Evolutionary conservation across 2,113 vertebrate genomes (phyloP), one percentile per base, ranked within the genome.

Genomic region (Caranx melampygus): DNA sequence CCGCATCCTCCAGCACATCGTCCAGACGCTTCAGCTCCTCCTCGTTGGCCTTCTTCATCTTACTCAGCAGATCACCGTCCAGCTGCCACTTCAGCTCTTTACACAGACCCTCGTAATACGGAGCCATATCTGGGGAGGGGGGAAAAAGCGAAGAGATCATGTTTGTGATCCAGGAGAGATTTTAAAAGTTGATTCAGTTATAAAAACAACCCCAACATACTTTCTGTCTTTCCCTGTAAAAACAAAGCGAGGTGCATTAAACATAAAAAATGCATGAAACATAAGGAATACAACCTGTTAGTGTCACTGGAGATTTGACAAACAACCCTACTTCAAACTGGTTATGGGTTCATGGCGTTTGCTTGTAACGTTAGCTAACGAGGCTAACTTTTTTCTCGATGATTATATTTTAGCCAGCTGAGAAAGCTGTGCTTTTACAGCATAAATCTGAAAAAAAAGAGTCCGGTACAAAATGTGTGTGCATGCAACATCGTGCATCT

Each of bases 1-100:
- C 97, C 0, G 97, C 98, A 14, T 99, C 98, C 69, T 99, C 97
- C 78, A 99, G 89, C 5, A 97, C 95, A 0, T 96, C 97, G 45
- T 97, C 97, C 26, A 99, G 89, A 0, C 96, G 96, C 75, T 97
- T 98, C 91, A 98, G 16, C 72, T 98, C 97, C 3, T 98, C 98
- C 65, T 99, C 97, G 0, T 99, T 99, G 0, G 97, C 96, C 72
- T 99, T 97, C 87, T 97, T 99, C 98, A 99, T 99, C 72, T 96
- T 99, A 81, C 67, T 96, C 54, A 97, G 78, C 57, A 99, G 94
- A 15, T 99, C 97, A 0, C 75, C 51, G 84, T 99, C 98, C 72
- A 96, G 85, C 85, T 94, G 95, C 98, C 98, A 99, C 74, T 99
- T 97, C 4, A 99, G 95, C 0, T 99, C 96, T 85, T 97, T 99